Conservation (phyloP, 2,797 vertebrate genomes). For the Calcarius lapponicus region DNA sequence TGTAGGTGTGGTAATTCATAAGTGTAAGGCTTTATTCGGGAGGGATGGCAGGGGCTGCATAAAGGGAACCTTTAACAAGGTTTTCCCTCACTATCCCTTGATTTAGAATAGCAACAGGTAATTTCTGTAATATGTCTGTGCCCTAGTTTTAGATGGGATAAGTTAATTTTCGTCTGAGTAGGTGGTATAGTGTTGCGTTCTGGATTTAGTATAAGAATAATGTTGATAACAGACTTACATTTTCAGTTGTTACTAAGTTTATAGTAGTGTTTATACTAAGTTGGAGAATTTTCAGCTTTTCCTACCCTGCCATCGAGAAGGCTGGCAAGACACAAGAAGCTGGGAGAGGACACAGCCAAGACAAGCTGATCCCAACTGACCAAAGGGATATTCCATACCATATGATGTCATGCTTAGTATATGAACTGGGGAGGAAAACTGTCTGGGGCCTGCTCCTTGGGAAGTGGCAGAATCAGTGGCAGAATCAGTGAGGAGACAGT, state of each 20-base stretch:
- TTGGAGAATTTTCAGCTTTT: neutral
- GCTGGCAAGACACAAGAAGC: neutral
- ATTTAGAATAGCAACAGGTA: neutral
- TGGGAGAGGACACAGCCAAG: neutral
- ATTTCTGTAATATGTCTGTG: neutral
- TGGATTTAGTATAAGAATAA: neutral
- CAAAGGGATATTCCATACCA: neutral
- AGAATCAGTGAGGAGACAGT: neutral
- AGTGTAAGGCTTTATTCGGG: neutral
- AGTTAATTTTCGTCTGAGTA: neutral
- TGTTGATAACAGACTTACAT: neutral
- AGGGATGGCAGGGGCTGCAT: neutral
- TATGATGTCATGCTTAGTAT: neutral
- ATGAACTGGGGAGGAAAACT: neutral
- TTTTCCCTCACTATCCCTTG: neutral
- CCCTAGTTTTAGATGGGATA: neutral
- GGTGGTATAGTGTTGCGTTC: neutral
- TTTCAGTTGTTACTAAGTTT: neutral
- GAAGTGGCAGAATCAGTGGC: neutral
- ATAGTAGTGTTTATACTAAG: neutral
- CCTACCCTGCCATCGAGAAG: neutral
- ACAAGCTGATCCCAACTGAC: neutral
- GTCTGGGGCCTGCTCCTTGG: neutral
- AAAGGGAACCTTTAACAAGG: neutral
- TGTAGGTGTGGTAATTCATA: fast-evolving